Conservation (phyloP, 2,113 vertebrate species). For the Nycticryphes semicollaris region DNA sequence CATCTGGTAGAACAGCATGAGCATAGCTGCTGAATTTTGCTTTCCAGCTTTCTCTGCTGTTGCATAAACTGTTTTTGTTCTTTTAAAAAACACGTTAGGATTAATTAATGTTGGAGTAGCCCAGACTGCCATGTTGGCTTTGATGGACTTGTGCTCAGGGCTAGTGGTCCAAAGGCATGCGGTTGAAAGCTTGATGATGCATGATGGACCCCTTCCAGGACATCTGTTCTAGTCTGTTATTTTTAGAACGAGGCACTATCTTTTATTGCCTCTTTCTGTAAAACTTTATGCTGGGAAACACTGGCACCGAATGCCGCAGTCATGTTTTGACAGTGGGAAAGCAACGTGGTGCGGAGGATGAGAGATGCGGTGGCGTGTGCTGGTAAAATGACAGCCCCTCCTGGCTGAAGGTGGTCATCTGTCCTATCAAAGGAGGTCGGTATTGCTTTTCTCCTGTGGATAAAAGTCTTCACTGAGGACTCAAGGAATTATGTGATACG, state of each 20-base stretch:
- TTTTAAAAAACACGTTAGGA: background rate
- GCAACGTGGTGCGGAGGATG: background rate
- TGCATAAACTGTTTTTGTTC: background rate
- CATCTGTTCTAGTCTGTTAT: background rate
- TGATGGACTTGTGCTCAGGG: background rate
- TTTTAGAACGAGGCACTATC: background rate
- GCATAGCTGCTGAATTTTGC: accelerated
- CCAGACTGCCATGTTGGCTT: background rate
- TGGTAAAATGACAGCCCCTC: background rate
- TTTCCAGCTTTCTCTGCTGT: background rate
- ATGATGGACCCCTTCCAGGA: background rate
- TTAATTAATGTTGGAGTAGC: background rate
- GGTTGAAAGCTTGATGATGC: background rate
- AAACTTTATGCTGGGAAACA: background rate
- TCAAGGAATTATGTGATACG: background rate
- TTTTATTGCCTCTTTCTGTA: background rate
- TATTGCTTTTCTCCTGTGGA: background rate
- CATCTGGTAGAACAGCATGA: background rate
- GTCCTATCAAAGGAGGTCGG: accelerated
- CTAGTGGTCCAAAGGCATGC: background rate
- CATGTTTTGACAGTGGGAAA: background rate
- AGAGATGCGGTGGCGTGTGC: background rate
- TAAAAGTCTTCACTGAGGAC: background rate
- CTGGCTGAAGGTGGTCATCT: background rate
- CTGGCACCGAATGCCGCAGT: background rate